Conservation (phyloP, 2,888 invertebrate species). For the Aphidius colemani region DNA sequence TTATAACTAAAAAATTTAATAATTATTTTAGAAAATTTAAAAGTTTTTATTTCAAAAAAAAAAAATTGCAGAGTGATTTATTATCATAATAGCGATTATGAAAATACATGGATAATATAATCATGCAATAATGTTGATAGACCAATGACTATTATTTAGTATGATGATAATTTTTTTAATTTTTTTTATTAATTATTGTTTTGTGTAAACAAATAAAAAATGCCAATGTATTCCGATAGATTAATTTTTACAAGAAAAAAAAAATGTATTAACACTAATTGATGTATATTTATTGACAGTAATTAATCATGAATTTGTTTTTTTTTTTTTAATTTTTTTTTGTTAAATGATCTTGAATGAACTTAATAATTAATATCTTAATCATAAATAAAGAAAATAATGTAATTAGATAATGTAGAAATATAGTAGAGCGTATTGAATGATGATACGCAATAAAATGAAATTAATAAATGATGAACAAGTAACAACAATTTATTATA, state of each 20-base stretch:
- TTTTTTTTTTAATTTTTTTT: neutral
- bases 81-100: neutral
- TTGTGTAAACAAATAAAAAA: constrained; percentile 1
- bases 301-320: neutral
- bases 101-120: constrained; percentile 27
- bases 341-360: neutral
- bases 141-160: constrained; percentile 58
- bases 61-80: neutral
- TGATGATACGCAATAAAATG: constrained; percentile 39
- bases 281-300: constrained; percentile 38
- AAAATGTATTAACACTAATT: constrained; percentile 28
- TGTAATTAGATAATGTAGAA: constrained; percentile 21
- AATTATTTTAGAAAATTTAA: too few relatives aligned
- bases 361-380: neutral
- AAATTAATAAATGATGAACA: constrained; percentile 43
- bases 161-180: constrained; percentile 23
- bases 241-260: constrained; percentile 28
- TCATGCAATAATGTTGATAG: constrained; percentile 50
- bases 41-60: constrained; percentile 9
- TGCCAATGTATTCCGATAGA: constrained; percentile 6
- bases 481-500: too few relatives aligned
- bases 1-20: too few relatives aligned
- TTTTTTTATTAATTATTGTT: neutral
- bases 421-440: constrained; percentile 31
- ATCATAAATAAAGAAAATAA: constrained; percentile 2